Evolutionary conservation across 2,113 vertebrate species (phyloP).

Genomic region (Ondatra zibethicus): DNA sequence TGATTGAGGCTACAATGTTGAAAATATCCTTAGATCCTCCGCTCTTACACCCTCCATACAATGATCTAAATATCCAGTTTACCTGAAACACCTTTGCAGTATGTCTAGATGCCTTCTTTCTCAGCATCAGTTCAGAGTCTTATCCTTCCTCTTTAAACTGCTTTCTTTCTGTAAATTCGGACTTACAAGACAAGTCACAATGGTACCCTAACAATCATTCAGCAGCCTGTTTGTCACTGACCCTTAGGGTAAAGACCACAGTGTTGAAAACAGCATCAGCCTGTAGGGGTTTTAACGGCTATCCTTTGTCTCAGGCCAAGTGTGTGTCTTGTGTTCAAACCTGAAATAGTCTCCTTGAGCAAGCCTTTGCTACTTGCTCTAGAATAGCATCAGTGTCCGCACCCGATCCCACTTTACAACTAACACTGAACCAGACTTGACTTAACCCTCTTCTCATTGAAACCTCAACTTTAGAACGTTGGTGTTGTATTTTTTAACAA

Average conservation of each 20-base stretch:
- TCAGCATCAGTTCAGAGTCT: not conserved
- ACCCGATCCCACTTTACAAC: not conserved
- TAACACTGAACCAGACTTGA: not conserved
- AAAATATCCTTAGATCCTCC: not conserved
- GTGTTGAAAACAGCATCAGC: not conserved
- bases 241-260: not conserved
- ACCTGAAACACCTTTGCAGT: conserved; percentile 36
- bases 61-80: not conserved
- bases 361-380: not conserved
- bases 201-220: not conserved
- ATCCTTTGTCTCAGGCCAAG: not conserved
- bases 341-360: not conserved
- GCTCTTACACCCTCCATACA: not conserved
- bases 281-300: not conserved
- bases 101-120: not conserved
- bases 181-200: not conserved
- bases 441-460: not conserved
- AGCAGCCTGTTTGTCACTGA: not conserved
- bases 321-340: not conserved
- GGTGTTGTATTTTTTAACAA: not conserved
- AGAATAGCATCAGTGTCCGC: not conserved
- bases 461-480: not conserved
- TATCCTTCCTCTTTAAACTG: not conserved
- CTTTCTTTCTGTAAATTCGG: not conserved
- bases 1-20: not conserved